A percentile compares a stretch with the other conserved stretches of the same genome.
These are phyloP conservation scores for Platysteira castanea DNA, from an alignment of 2,113 vertebrate genomes.

Conservation along the genomic window DNA sequence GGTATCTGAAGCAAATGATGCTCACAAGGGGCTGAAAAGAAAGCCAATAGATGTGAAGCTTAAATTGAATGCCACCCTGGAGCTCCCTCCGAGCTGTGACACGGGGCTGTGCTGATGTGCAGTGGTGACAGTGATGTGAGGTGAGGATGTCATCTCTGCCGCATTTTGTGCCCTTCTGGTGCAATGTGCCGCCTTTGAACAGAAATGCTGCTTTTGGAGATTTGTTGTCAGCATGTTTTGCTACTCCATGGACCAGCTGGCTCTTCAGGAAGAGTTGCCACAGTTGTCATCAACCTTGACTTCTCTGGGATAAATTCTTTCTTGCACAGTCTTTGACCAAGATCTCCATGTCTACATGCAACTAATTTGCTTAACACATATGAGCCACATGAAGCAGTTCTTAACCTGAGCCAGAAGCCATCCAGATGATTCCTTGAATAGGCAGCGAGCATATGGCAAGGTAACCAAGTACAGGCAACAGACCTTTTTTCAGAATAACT, in stretches of 20 bases:
- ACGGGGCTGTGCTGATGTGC: neutral
- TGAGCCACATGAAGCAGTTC: neutral
- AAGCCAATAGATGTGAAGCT: constrained; percentile 73
- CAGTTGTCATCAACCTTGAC: fast-evolving
- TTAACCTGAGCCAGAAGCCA: neutral
- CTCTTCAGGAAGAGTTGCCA: neutral
- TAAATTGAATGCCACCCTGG: constrained; percentile 61
- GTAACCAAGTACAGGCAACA: neutral
- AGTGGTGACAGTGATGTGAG: neutral
- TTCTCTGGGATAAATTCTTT: neutral
- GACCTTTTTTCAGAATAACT: neutral
- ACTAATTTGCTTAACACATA: neutral
- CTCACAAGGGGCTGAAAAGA: constrained; percentile 65
- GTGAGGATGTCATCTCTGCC: neutral
- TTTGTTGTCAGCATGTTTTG: neutral
- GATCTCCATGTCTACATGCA: neutral
- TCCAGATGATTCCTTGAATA: neutral
- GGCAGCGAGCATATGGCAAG: neutral
- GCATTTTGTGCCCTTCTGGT: neutral
- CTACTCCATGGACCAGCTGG: neutral
- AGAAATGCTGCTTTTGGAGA: neutral
- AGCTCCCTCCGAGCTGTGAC: neutral
- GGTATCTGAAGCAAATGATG: constrained; percentile 67
- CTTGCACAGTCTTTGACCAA: neutral
- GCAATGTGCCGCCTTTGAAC: fast-evolving